These are phyloP conservation scores for Choloepus hoffmanni DNA, from an alignment of 2,113 vertebrate genomes.

Conservation along the genomic window DNA sequence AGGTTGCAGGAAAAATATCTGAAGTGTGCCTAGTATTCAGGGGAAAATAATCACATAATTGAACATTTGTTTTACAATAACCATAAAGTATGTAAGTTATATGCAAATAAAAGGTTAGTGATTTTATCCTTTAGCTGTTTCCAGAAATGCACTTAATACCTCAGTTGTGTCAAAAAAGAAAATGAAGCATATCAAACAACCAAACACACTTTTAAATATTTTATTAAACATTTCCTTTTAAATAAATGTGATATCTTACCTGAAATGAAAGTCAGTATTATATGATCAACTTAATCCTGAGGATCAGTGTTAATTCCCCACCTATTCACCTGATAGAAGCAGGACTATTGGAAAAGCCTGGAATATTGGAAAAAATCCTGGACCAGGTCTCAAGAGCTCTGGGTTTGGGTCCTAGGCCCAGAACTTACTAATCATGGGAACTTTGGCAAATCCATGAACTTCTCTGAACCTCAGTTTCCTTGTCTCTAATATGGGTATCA, in stretches of 20 bases:
- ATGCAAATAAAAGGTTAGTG: background rate
- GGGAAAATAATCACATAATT: background rate
- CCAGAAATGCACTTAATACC: background rate
- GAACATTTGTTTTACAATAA: conserved; percentile 17
- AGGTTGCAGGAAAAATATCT: background rate
- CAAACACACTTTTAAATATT: conserved; percentile 53
- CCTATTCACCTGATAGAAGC: background rate
- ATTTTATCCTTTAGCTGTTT: conserved; percentile 35
- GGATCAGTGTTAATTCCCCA: background rate
- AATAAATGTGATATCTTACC: background rate
- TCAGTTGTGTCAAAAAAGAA: conserved; percentile 25
- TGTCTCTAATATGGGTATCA: background rate
- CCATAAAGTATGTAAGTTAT: background rate
- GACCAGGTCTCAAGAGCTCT: background rate
- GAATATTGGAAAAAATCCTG: background rate
- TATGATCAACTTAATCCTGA: background rate
- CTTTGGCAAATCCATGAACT: background rate
- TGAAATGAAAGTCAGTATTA: background rate
- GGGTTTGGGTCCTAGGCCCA: background rate
- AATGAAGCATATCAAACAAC: background rate
- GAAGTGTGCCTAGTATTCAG: background rate
- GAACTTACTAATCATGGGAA: background rate
- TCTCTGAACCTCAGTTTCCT: conserved; percentile 27
- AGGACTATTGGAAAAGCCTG: background rate
- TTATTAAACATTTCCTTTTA: conserved; percentile 39